phyloP scores from a whole-genome alignment of 2,797 vertebrate genomes.

The Enteromius thamalakanensis region DNA sequence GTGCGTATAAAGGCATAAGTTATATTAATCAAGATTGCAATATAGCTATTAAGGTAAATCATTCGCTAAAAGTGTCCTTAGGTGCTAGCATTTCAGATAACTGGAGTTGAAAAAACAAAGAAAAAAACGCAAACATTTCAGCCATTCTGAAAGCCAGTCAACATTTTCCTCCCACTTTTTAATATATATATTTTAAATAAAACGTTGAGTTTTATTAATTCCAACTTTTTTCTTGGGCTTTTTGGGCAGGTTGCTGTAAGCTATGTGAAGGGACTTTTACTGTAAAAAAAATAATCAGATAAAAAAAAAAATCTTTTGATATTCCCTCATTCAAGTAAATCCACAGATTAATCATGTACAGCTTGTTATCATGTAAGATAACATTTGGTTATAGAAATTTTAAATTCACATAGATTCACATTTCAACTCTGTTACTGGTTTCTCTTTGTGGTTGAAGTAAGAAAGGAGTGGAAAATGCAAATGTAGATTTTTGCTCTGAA shows the following conservation, averaged over 20 bases:
- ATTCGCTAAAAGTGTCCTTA: constrained; percentile 31
- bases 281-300: not conserved
- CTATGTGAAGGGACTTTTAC: constrained; percentile 10
- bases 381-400: not conserved
- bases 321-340: not conserved
- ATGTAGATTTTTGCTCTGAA: constrained; percentile 5
- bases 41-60: constrained; percentile 27
- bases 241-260: constrained; percentile 19
- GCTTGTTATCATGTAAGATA: not conserved
- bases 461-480: constrained; percentile 1
- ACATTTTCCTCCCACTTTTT: not conserved
- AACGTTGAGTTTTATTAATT: not conserved
- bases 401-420: not conserved
- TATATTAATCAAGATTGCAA: constrained; percentile 36
- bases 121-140: not conserved
- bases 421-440: constrained; percentile 4
- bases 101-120: constrained; percentile 7
- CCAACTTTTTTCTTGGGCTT: constrained; percentile 2
- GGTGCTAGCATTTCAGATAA: constrained; percentile 36
- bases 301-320: not conserved
- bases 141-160: constrained; percentile 3
- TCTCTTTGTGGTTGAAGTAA: not conserved
- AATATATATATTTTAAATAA: not conserved
- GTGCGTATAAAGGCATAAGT: constrained; percentile 23
- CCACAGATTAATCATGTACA: constrained; percentile 12